Conservation (phyloP, 2,888 invertebrate genomes). For the Neria commutata region DNA sequence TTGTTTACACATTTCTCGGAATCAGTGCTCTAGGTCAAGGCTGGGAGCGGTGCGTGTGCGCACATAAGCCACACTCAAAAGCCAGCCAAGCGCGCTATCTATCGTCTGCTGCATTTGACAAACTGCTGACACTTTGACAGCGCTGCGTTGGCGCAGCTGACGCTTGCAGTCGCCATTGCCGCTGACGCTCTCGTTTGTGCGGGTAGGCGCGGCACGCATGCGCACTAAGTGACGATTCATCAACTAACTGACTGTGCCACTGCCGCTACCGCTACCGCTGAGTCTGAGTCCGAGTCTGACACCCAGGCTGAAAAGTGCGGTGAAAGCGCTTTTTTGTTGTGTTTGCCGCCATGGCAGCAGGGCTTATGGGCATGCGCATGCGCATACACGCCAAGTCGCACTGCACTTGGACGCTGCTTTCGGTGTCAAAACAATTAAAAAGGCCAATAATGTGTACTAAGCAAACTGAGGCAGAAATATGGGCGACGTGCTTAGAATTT, state of each 20-base stretch:
- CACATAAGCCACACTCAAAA: too few relatives aligned
- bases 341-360: neutral
- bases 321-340: neutral
- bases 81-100: neutral
- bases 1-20: too few relatives aligned
- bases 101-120: too few relatives aligned
- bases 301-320: too few relatives aligned
- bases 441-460: neutral
- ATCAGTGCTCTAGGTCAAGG: constrained; percentile 1
- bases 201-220: neutral
- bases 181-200: neutral
- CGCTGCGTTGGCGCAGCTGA: too few relatives aligned
- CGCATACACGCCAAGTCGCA: neutral
- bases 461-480: neutral
- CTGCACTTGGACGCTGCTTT: neutral
- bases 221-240: neutral
- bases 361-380: neutral
- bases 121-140: neutral
- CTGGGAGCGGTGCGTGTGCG: neutral
- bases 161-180: neutral
- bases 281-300: too few relatives aligned
- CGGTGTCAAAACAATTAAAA: constrained; percentile 1
- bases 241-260: too few relatives aligned
- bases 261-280: too few relatives aligned
- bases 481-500: neutral